Evolutionary conservation across 2,888 invertebrate genomes (phyloP).

Genomic region (Actias luna): DNA sequence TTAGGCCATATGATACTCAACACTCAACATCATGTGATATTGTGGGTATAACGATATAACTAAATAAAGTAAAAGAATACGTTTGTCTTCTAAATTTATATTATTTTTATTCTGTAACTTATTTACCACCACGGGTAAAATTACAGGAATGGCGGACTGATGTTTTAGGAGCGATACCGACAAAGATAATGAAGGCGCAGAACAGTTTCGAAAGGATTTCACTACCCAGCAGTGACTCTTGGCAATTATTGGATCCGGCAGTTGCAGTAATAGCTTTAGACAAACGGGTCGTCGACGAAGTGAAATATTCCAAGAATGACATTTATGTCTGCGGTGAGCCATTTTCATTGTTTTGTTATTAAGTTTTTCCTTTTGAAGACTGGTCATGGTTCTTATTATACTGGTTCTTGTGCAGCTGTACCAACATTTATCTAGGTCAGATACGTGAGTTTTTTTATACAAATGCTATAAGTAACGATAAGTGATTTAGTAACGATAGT

Average conservation of each 20-base stretch:
- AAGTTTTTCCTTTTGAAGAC: not conserved
- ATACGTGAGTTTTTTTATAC: no score
- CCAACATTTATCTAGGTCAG: no score
- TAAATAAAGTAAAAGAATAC: no score
- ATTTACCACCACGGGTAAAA: no score
- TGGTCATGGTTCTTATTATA: not conserved
- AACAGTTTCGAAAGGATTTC: conserved; percentile 45
- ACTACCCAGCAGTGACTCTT: conserved; percentile 21
- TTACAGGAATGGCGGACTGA: conserved; percentile 47
- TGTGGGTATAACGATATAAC: no score
- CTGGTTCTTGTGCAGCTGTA: not conserved
- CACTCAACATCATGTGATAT: no score
- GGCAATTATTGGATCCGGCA: conserved; percentile 46
- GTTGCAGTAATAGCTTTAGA: conserved; percentile 39
- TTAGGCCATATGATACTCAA: no score
- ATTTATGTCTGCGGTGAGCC: conserved; percentile 52
- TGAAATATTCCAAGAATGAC: conserved; percentile 35
- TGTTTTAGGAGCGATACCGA: conserved; percentile 43
- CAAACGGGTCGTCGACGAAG: conserved; percentile 32
- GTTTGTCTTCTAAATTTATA: no score
- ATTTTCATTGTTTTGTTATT: not conserved
- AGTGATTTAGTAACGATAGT: no score
- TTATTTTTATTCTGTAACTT: no score
- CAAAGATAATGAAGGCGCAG: conserved; percentile 37
- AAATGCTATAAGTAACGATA: no score